Evolutionary conservation across 2,888 invertebrate species (phyloP).

Genomic region (Drosophila lutescens): DNA sequence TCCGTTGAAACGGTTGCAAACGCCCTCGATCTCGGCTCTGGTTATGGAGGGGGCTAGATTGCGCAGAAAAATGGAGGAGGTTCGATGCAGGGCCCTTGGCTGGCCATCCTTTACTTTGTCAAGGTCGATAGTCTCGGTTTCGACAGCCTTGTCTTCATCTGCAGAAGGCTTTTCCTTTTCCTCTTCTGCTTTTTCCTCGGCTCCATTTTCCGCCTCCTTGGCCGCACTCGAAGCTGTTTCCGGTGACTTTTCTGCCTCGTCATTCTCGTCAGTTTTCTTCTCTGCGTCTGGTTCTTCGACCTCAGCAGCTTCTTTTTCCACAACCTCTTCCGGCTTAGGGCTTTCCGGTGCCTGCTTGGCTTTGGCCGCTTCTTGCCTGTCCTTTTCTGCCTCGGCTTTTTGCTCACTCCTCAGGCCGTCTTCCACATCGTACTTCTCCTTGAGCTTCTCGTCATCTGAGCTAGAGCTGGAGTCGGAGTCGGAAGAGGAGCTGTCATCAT

Average conservation of each 20-base stretch:
- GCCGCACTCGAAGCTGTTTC: conserved; percentile 54
- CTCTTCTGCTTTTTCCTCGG: conserved; percentile 32
- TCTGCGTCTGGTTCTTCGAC: conserved; percentile 53
- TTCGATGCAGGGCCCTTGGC: conserved; percentile 94
- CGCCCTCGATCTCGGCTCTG: conserved; percentile 97
- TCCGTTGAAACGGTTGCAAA: conserved; percentile 96
- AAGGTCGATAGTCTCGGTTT: conserved; percentile 84
- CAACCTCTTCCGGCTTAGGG: conserved; percentile 62
- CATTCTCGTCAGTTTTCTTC: conserved; percentile 2
- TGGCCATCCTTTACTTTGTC: conserved; percentile 84
- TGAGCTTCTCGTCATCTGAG: conserved; percentile 83
- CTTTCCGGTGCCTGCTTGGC: conserved; percentile 38
- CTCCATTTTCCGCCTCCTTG: conserved; percentile 63
- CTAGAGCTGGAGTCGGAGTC: conserved; percentile 71
- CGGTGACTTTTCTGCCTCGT: conserved; percentile 21
- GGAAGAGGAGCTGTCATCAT: conserved; percentile 76
- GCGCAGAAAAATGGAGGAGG: conserved; percentile 97
- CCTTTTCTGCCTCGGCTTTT: conserved; percentile 58
- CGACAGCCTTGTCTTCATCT: conserved; percentile 22
- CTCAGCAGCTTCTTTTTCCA: conserved; percentile 52
- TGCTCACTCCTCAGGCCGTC: conserved; percentile 65
- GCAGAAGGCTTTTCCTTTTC: conserved; percentile 10
- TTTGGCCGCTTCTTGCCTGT: conserved; percentile 43
- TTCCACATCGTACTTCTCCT: conserved; percentile 79
- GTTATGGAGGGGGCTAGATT: conserved; percentile 98